Evolutionary conservation across 2,797 vertebrate species (phyloP).

Genomic region (Chelon labrosus): DNA sequence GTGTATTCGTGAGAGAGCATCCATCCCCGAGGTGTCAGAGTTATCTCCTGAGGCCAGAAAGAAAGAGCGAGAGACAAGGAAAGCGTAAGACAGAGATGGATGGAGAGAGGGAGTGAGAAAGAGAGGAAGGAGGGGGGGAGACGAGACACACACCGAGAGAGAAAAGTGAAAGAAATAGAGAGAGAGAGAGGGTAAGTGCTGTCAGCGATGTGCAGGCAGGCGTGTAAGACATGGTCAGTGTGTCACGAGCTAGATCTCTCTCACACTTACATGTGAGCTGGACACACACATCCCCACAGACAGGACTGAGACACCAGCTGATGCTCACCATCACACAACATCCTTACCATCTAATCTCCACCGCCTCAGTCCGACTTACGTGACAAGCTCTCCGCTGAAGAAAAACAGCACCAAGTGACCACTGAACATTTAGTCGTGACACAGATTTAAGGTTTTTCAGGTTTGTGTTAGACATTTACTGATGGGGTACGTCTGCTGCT

Average conservation of each 20-base stretch:
- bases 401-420: constrained; percentile 3
- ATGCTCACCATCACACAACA: constrained; percentile 1
- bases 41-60: constrained; percentile 73
- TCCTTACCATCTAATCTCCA: constrained; percentile 22
- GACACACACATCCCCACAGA: constrained; percentile 11
- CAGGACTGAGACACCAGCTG: constrained; percentile 7
- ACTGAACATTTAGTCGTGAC: not conserved
- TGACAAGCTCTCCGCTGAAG: constrained; percentile 18
- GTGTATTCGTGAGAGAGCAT: constrained; percentile 46
- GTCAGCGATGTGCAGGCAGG: constrained; percentile 65
- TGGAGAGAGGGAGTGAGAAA: constrained; percentile 25
- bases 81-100: constrained; percentile 51
- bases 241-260: constrained; percentile 50
- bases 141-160: not conserved
- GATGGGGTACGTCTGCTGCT: no score
- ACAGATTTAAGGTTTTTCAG: no score
- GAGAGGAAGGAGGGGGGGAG: not conserved
- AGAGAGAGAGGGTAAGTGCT: constrained; percentile 29
- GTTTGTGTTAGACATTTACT: no score
- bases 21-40: constrained; percentile 74
- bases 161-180: not conserved
- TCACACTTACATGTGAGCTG: constrained; percentile 20
- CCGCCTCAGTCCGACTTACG: not conserved
- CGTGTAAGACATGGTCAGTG: constrained; percentile 66
- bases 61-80: constrained; percentile 50